These are phyloP conservation scores for Leucoma salicis DNA, from an alignment of 2,888 invertebrate genomes.

Conservation along the genomic window DNA sequence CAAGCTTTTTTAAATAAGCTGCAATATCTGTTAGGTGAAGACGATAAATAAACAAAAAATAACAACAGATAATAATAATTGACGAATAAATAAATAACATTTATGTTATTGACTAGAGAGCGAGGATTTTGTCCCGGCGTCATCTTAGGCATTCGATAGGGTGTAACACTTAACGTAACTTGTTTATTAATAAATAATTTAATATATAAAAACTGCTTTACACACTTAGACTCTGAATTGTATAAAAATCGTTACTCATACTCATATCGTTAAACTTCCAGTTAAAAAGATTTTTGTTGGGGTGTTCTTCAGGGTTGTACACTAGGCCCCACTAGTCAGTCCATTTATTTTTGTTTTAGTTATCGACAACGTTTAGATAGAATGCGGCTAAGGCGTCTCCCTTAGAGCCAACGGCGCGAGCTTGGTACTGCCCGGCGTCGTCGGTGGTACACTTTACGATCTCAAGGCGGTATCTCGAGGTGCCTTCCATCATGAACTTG, in stretches of 20 bases:
- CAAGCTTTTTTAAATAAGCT: slow-evolving; percentile 72
- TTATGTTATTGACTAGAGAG: slow-evolving; percentile 76
- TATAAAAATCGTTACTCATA: slow-evolving; percentile 69
- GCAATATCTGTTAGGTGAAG: slow-evolving; percentile 65
- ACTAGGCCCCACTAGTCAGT: slow-evolving; percentile 56
- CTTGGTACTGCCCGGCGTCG: slow-evolving; percentile 94
- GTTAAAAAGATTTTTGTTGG: slow-evolving; percentile 34
- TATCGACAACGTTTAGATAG: slow-evolving; percentile 89
- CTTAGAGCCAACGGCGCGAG: slow-evolving; percentile 92
- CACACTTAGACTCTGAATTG: slow-evolving; percentile 73
- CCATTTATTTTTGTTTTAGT: slow-evolving; percentile 43
- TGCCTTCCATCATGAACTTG: slow-evolving; percentile 91
- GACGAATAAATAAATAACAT: slow-evolving; percentile 62
- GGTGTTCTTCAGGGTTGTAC: slow-evolving; percentile 51
- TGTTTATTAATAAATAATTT: slow-evolving; percentile 69
- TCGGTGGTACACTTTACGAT: slow-evolving; percentile 87
- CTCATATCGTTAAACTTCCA: slow-evolving; percentile 50
- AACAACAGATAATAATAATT: slow-evolving; percentile 40
- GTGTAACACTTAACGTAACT: slow-evolving; percentile 74
- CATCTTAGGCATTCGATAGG: slow-evolving; percentile 72
- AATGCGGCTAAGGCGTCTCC: slow-evolving; percentile 92
- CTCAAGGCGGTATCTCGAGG: slow-evolving; percentile 89
- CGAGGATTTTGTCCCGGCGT: slow-evolving; percentile 52
- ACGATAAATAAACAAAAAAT: slow-evolving; percentile 51
- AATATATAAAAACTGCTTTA: slow-evolving; percentile 64